These are phyloP conservation scores for Eriosoma lanigerum DNA, from an alignment of 1,140 invertebrate species.

Conservation along the genomic window DNA sequence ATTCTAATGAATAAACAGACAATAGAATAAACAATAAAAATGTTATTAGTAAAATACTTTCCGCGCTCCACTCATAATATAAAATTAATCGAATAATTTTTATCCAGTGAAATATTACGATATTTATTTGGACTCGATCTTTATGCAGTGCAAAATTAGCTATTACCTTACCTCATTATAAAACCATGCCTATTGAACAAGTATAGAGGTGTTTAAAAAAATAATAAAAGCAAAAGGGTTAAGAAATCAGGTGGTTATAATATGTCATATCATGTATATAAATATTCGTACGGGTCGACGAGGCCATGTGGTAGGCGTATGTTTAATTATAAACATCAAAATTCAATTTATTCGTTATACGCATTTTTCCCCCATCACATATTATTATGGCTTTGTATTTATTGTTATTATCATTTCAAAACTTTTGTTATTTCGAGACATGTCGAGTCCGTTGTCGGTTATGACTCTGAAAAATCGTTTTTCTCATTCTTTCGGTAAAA, in stretches of 20 bases:
- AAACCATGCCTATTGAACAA: no score
- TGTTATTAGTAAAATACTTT: no score
- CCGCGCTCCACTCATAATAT: no score
- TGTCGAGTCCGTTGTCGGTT: slow-evolving; percentile 7
- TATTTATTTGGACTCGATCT: no score
- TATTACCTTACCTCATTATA: no score
- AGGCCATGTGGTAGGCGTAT: not conserved
- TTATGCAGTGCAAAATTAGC: no score
- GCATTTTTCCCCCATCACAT: not conserved
- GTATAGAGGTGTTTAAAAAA: no score
- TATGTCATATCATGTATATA: not conserved
- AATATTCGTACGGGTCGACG: not conserved
- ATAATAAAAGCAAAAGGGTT: no score
- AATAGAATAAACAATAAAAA: no score
- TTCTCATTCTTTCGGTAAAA: not conserved
- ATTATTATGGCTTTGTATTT: not conserved
- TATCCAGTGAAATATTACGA: no score
- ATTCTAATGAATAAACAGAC: no score
- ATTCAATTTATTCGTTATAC: slow-evolving; percentile 23
- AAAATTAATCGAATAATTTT: no score
- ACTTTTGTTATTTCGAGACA: slow-evolving; percentile 9
- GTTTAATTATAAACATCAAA: slow-evolving; percentile 15
- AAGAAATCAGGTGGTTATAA: slow-evolving; percentile 21
- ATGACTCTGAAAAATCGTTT: slow-evolving; percentile 36
- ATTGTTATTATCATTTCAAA: slow-evolving; percentile 3